Evolutionary conservation across 2,113 vertebrate species (phyloP), one percentile per base, ranked within the genome.

Genomic region (Machaerirhynchus nigripectus): DNA sequence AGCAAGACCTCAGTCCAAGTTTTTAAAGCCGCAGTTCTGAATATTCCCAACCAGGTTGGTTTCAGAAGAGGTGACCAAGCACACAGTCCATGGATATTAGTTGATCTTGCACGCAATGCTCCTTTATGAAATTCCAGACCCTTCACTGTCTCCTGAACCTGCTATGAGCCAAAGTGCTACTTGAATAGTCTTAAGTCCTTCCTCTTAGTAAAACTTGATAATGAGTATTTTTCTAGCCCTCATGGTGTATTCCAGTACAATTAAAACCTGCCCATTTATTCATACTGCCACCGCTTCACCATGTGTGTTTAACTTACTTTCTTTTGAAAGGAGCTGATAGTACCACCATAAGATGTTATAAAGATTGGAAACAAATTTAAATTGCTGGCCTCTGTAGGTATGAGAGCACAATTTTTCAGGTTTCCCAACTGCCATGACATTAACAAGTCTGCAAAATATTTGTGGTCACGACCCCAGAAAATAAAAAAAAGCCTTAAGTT

Each of bases 191-290:
- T 68, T 40, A 84, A 76, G 4, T 21, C 31, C 35, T 49, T 7
- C 5, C 31, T 68, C 15, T 24, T 71, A 89, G 4, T 68, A 44
- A 74, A 91, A 82, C 5, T 26, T 12, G 60, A 46, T 37, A 77
- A 2, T 15, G 11, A 61, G 5, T 50, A 80, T 23, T 77, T 63
- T 53, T 7, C 17, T 30, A 67, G 53, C 8, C 17, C 21, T 80
- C 59, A 55, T 1, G 16, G 11, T 0, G 0, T 44, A 59, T 26
- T 65, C 37, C 39, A 78, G 13, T 37, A 55, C 19, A 55, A 59
- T 28, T 55, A 86, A 92, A 78, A 44, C 22, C 50, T 73, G 8
- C 27, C 6, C 26, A 46, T 73, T 60, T 79, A 56, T 14, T 64
- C 26, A 37, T 14, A 46, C 8, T 42, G 15, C 15, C 26, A 56